These are phyloP conservation scores for Lamellibrachia columna DNA, from an alignment of 2,888 invertebrate species.

Conservation along the genomic window DNA sequence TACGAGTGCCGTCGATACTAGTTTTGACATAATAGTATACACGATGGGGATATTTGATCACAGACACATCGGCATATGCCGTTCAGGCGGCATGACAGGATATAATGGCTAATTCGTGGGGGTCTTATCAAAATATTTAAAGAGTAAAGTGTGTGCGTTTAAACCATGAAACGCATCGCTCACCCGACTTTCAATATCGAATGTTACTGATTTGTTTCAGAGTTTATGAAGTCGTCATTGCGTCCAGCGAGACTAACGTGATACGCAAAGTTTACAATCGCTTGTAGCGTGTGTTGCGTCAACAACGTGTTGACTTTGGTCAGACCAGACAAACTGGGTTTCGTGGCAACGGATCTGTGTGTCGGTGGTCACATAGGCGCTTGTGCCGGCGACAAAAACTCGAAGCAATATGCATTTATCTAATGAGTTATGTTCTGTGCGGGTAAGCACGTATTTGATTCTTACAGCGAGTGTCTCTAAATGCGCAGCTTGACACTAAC, in stretches of 20 bases:
- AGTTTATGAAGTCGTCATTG: not conserved
- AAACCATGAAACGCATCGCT: not conserved
- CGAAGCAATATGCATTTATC: not conserved
- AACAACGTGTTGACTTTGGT: not conserved
- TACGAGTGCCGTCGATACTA: not conserved
- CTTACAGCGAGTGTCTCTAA: not conserved
- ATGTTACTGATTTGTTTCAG: not conserved
- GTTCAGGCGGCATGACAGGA: not conserved
- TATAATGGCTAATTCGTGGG: not conserved
- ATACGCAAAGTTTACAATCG: not conserved
- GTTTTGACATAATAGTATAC: not conserved
- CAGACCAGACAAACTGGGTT: not conserved
- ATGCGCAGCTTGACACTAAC: not conserved
- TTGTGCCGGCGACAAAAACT: not conserved
- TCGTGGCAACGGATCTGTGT: not conserved
- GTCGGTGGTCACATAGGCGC: not conserved
- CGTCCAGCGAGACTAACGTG: not conserved
- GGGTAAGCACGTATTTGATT: not conserved
- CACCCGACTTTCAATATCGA: not conserved
- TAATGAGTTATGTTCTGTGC: not conserved
- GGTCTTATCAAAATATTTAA: not conserved
- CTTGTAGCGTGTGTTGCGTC: not conserved
- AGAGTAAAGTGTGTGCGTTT: not conserved
- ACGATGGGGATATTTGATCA: not conserved
- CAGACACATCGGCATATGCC: not conserved